phyloP scores from a whole-genome alignment of 1,140 invertebrate genomes.

The Vollenhovia emeryi region DNA sequence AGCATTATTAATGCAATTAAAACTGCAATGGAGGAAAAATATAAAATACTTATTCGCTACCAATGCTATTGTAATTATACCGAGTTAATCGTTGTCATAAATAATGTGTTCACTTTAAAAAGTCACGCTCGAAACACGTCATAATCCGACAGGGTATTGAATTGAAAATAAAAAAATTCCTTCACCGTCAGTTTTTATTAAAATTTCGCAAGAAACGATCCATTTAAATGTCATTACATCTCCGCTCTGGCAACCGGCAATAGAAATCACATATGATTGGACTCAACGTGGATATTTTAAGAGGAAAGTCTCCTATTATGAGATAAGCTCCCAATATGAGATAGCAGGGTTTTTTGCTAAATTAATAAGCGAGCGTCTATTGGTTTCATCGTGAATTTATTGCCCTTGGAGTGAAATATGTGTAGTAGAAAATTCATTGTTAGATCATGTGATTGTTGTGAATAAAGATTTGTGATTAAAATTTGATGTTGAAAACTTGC shows the following conservation, averaged over 20 bases:
- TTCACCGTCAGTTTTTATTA: background rate
- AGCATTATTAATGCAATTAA: background rate
- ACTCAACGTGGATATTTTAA: background rate
- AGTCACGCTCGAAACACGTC: background rate
- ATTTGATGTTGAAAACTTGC: too few species aligned
- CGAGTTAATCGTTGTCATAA: background rate
- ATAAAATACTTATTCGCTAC: background rate
- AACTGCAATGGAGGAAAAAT: background rate
- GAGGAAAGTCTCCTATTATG: too few species aligned
- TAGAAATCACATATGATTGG: background rate
- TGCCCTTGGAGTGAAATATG: too few species aligned
- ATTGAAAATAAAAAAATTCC: background rate
- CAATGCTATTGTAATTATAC: background rate
- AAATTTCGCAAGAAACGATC: background rate
- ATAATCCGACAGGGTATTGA: background rate
- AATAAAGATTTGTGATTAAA: too few species aligned
- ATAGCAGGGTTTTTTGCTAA: too few species aligned
- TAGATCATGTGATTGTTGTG: too few species aligned
- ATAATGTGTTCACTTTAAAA: background rate
- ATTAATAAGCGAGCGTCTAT: too few species aligned
- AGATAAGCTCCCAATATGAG: too few species aligned
- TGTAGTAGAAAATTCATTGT: too few species aligned
- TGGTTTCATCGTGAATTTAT: too few species aligned
- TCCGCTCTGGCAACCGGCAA: background rate
- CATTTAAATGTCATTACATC: background rate